These are phyloP conservation scores for Micromys minutus DNA, from an alignment of 2,113 vertebrate species.

Conservation along the genomic window DNA sequence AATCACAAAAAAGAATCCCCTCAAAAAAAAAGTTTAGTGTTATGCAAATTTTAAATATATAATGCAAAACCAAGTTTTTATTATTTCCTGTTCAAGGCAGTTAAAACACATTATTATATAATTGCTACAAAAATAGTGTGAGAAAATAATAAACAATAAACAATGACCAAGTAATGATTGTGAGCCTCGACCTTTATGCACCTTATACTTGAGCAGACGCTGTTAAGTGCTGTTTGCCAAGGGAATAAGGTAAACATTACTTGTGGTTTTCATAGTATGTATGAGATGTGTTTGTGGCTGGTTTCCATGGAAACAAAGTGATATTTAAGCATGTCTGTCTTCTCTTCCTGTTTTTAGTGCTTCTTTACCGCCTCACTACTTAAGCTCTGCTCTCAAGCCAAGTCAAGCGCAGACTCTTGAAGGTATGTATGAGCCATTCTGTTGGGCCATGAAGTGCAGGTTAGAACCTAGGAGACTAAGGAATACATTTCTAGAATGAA, in stretches of 20 bases:
- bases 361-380: constrained; percentile 94
- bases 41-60: constrained; percentile 40
- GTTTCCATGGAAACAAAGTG: constrained; percentile 6
- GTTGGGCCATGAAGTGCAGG: neutral
- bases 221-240: constrained; percentile 53
- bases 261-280: constrained; percentile 24
- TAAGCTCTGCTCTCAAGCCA: constrained; percentile 91
- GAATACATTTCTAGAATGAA: constrained; percentile 10
- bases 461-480: constrained; percentile 13
- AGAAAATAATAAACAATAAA: constrained; percentile 56
- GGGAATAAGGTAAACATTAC: constrained; percentile 44
- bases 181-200: neutral
- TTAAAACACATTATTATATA: constrained; percentile 44
- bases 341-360: constrained; percentile 87
- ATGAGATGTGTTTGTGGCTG: constrained; percentile 15
- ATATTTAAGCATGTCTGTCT: constrained; percentile 32
- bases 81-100: neutral
- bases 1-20: neutral
- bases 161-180: neutral
- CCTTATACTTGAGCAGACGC: constrained; percentile 29
- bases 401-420: constrained; percentile 91
- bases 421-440: constrained; percentile 86
- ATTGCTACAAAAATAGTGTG: constrained; percentile 3
- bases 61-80: constrained; percentile 12
- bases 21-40: neutral